phyloP scores from a whole-genome alignment of 1,140 invertebrate genomes.

The Ceratina calcarata region DNA sequence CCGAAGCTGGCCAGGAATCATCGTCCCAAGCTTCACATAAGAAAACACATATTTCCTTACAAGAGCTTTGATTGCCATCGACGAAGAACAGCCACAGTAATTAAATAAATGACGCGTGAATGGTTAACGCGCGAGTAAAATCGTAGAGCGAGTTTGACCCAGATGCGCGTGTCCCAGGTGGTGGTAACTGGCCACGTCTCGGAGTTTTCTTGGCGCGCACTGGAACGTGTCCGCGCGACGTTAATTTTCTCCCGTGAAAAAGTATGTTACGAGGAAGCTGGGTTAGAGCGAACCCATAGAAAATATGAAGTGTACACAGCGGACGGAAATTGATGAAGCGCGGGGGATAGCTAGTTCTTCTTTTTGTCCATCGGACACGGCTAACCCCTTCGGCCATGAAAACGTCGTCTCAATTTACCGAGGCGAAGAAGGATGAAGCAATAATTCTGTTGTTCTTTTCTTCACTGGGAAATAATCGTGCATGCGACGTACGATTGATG shows the following conservation, averaged over 20 bases:
- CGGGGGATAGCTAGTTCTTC: slow-evolving; percentile 36
- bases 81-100: no score
- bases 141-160: slow-evolving; percentile 3
- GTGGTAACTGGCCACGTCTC: slow-evolving; percentile 23
- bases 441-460: slow-evolving; percentile 25
- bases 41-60: no score
- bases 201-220: neutral
- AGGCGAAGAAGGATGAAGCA: slow-evolving; percentile 15
- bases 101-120: no score
- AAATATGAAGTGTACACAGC: slow-evolving; percentile 34
- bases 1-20: no score
- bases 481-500: neutral
- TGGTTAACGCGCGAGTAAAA: no score
- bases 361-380: neutral
- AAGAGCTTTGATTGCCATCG: no score
- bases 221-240: slow-evolving; percentile 53
- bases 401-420: slow-evolving; percentile 43
- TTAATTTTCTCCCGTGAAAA: slow-evolving; percentile 56
- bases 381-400: slow-evolving; percentile 28
- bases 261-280: slow-evolving; percentile 35
- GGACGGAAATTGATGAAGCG: slow-evolving; percentile 49
- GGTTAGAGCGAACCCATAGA: neutral
- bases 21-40: no score
- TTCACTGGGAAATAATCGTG: neutral
- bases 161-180: slow-evolving; percentile 44